Percentiles rank a stretch among this genome's conserved stretches.
Evolutionary conservation across 2,888 invertebrate genomes (phyloP).

Genomic region (Neria commutata): DNA sequence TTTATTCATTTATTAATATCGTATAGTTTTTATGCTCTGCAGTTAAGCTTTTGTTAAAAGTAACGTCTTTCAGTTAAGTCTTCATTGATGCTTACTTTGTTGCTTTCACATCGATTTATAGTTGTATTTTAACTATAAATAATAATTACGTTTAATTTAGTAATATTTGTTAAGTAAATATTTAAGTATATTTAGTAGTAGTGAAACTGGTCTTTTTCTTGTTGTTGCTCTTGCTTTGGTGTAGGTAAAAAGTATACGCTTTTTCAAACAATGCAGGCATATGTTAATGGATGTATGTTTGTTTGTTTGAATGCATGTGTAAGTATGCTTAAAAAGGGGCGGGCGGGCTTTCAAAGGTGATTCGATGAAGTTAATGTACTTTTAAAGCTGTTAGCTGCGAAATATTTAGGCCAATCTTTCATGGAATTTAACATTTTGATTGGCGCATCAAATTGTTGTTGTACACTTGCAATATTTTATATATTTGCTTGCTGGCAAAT

Average conservation of each 20-base stretch:
- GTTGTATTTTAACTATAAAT: conserved; percentile 26
- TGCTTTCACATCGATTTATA: neutral
- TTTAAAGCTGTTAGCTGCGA: neutral
- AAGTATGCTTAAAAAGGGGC: too few relatives aligned
- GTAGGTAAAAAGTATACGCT: conserved; percentile 22
- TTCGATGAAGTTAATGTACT: neutral
- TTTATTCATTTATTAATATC: conserved; percentile 15
- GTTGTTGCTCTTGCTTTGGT: neutral
- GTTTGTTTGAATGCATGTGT: too few relatives aligned
- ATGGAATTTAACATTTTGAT: too few relatives aligned
- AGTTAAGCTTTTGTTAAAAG: neutral
- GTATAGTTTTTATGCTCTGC: too few relatives aligned
- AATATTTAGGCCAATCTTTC: too few relatives aligned
- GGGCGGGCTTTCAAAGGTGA: neutral
- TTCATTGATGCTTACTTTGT: neutral
- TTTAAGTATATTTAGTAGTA: conserved; percentile 43
- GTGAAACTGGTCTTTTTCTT: conserved; percentile 27
- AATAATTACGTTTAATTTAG: conserved; percentile 22
- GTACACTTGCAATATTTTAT: too few relatives aligned
- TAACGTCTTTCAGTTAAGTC: conserved; percentile 1
- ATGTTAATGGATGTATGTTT: too few relatives aligned
- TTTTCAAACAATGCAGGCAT: too few relatives aligned
- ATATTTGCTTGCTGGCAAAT: too few relatives aligned
- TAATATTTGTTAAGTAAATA: conserved; percentile 23
- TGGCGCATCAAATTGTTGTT: too few relatives aligned